Evolutionary conservation across 2,888 invertebrate genomes (phyloP), one percentile per base, ranked within the genome.

Genomic region (Rhaphigaster nebulosa): DNA sequence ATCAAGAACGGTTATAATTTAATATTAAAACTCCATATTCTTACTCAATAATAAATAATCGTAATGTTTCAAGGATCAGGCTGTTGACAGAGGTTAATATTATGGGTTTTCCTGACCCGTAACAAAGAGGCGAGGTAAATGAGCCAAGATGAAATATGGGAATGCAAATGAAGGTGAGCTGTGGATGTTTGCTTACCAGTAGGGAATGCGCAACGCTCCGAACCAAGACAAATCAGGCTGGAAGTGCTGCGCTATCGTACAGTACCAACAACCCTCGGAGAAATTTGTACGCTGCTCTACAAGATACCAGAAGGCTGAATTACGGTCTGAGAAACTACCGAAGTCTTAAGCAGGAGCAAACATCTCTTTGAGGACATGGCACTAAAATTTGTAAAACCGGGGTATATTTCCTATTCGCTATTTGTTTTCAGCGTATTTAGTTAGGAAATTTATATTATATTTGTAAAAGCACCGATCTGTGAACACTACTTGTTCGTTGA

Each of bases 21-120:
- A 65, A 29, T 2, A 34, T 3, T 15, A 15, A 65, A 34, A 18
- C 29, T 18, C 4, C 29, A 34, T 1, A 29, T 13, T 13, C 13
- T 15, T 50, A 45, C 0, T n/a, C 1, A 80, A 80, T 84, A 84
- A n/a, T 84, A 80, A 84, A 84, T 84, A 6, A 84, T 45, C 1
- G 6, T 2, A 45, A 84, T 84, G 84, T 84, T 84, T n/a, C 45
- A n/a, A 15, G 18, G 84, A 84, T 84, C n/a, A 76, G 84, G 45
- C 45, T 84, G 84, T 45, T 84, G 84, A 84, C 41, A 84, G 84
- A n/a, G 84, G 84, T 84, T 41, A 50, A 84, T 45, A 45, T 84
- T 84, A 84, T 84, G 84, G 84, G 45, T 45, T 84, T 84, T 84
- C n/a, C 45, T 50, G 45, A 50, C 45, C 84, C 84, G 84, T 84